A percentile compares a stretch with the other conserved stretches of the same genome.
These are phyloP conservation scores for Micrastur ruficollis DNA, from an alignment of 2,797 vertebrate genomes.

Conservation along the genomic window DNA sequence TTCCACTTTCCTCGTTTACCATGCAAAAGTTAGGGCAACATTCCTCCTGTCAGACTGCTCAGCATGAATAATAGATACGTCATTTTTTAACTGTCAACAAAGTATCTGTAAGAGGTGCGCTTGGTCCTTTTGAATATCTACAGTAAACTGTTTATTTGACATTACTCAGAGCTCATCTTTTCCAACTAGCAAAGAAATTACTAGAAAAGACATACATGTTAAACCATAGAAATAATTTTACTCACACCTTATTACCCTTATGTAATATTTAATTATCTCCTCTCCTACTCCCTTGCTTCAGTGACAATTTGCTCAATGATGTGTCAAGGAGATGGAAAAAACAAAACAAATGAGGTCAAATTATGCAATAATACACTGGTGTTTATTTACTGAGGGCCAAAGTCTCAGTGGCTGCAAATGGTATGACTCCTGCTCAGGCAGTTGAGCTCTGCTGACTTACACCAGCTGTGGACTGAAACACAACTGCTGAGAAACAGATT, in stretches of 20 bases:
- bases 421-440: background rate
- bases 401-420: background rate
- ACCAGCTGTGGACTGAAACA: background rate
- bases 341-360: background rate
- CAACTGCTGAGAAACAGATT: background rate
- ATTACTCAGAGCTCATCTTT: background rate
- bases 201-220: background rate
- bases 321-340: background rate
- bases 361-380: background rate
- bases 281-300: slow-evolving; percentile 10
- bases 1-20: background rate
- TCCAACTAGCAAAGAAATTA: slow-evolving; percentile 14
- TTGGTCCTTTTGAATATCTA: slow-evolving; percentile 37
- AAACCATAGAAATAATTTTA: background rate
- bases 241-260: slow-evolving; percentile 20
- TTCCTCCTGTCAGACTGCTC: slow-evolving; percentile 33
- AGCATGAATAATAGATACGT: slow-evolving; percentile 67
- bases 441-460: background rate
- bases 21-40: slow-evolving; percentile 34
- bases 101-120: slow-evolving; percentile 49
- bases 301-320: slow-evolving; percentile 31
- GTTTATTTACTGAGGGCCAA: slow-evolving; percentile 7
- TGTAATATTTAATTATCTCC: slow-evolving; percentile 45
- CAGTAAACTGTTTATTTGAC: slow-evolving; percentile 43
- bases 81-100: slow-evolving; percentile 72